phyloP scores from a whole-genome alignment of 1,140 invertebrate genomes.

The Drosophila nigromelanica region DNA sequence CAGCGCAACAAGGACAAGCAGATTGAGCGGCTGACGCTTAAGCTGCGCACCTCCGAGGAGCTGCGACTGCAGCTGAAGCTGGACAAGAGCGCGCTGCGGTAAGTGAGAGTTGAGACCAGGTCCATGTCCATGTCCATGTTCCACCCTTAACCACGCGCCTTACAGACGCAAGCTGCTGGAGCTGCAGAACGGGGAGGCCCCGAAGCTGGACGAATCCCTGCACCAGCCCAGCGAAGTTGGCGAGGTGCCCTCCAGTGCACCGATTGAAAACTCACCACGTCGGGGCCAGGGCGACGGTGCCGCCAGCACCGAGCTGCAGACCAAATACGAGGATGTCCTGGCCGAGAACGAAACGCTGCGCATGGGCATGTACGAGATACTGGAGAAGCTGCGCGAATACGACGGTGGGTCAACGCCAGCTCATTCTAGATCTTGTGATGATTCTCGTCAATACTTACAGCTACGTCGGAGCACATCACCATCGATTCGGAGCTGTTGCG shows the following conservation, averaged over 20 bases:
- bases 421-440: no score
- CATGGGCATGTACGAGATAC: conserved; percentile 87
- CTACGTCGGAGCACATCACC: conserved; percentile 78
- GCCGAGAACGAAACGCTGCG: conserved; percentile 87
- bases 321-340: conserved; percentile 84
- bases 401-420: conserved; percentile 83
- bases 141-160: neutral
- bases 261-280: conserved; percentile 56
- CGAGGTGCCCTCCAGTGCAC: conserved; percentile 55
- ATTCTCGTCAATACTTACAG: conserved; percentile 25
- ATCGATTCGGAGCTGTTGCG: conserved; percentile 86
- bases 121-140: no score
- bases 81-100: conserved; percentile 79
- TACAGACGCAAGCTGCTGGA: conserved; percentile 55
- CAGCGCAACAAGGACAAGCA: conserved; percentile 81
- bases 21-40: conserved; percentile 75
- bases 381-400: conserved; percentile 87
- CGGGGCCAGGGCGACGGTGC: conserved; percentile 71
- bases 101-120: neutral
- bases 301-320: conserved; percentile 70
- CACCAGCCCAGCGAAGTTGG: conserved; percentile 65
- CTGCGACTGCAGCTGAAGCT: conserved; percentile 78
- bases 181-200: conserved; percentile 24
- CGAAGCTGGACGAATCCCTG: conserved; percentile 28
- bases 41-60: conserved; percentile 79